These are phyloP conservation scores for Gopherus evgoodei DNA, from an alignment of 2,113 vertebrate species.

Conservation along the genomic window DNA sequence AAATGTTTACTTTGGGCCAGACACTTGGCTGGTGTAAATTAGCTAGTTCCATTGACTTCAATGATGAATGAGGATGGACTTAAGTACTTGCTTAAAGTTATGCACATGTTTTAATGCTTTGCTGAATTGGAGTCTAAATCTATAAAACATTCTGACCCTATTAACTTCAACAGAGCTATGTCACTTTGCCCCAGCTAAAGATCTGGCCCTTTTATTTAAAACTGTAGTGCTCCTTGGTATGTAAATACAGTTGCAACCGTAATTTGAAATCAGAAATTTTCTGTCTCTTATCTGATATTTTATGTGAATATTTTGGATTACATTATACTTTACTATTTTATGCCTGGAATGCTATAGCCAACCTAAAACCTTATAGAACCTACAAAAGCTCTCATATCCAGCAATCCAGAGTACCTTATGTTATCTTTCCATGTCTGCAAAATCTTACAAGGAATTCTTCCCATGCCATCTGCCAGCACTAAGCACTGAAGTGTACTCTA, in stretches of 20 bases:
- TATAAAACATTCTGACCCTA: not conserved
- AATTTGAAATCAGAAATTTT: not conserved
- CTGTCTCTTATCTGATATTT: not conserved
- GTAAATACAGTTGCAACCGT: not conserved
- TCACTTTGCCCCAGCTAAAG: not conserved
- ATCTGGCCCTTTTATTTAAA: not conserved
- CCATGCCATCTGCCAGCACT: slow-evolving; percentile 14
- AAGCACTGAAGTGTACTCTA: not conserved
- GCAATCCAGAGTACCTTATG: not conserved
- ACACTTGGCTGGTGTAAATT: not conserved
- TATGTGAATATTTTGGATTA: not conserved
- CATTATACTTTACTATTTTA: slow-evolving; percentile 16
- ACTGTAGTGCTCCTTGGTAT: not conserved
- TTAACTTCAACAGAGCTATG: not conserved
- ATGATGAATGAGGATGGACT: not conserved
- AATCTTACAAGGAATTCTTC: slow-evolving; percentile 9
- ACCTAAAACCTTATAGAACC: not conserved
- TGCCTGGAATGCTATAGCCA: not conserved
- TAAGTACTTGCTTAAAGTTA: not conserved
- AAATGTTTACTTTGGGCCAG: not conserved
- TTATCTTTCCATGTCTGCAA: slow-evolving; percentile 12
- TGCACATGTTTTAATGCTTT: not conserved
- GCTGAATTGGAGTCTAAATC: not conserved
- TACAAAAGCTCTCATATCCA: not conserved
- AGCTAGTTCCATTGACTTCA: not conserved